Conservation (phyloP, 1,140 invertebrate species). For the Bombus impatiens region DNA sequence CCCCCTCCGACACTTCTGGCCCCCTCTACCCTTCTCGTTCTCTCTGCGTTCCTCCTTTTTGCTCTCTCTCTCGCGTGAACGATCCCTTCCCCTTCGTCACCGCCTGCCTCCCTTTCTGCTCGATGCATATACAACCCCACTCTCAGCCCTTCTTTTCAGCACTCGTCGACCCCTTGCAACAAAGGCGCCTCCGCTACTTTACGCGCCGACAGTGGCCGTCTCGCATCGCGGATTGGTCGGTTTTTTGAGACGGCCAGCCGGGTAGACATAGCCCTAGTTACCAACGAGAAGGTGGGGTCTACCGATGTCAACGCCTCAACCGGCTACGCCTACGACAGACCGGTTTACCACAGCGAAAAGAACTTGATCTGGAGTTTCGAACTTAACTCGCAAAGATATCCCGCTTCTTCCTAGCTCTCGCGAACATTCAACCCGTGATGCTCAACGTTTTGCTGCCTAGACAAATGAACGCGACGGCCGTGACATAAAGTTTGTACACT, state of each 20-base stretch:
- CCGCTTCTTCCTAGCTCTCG: neutral
- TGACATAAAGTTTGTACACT: no score
- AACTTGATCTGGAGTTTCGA: slow-evolving; percentile 29
- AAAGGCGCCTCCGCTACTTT: slow-evolving; percentile 78
- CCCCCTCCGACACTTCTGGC: slow-evolving; percentile 24
- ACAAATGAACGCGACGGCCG: neutral
- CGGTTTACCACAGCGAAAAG: slow-evolving; percentile 74
- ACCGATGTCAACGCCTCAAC: slow-evolving; percentile 73
- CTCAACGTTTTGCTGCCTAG: neutral
- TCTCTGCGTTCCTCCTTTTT: neutral
- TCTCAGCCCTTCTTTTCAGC: slow-evolving; percentile 46
- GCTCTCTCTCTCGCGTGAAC: neutral
- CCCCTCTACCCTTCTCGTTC: neutral
- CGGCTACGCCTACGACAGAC: slow-evolving; percentile 76
- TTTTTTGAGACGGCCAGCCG: slow-evolving; percentile 79
- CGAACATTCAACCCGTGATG: neutral
- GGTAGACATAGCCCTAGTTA: slow-evolving; percentile 82
- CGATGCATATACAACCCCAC: slow-evolving; percentile 40
- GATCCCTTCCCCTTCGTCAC: slow-evolving; percentile 15
- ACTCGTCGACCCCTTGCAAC: slow-evolving; percentile 55
- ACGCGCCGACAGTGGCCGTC: slow-evolving; percentile 80
- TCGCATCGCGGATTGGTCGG: slow-evolving; percentile 82
- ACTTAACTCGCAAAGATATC: no score
- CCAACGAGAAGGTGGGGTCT: slow-evolving; percentile 74
- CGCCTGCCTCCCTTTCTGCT: slow-evolving; percentile 34